A percentile compares a stretch with the other conserved stretches of the same genome.
Conservation (phyloP, 2,888 invertebrate species). For the Archaeoteleia sp. region DNA sequence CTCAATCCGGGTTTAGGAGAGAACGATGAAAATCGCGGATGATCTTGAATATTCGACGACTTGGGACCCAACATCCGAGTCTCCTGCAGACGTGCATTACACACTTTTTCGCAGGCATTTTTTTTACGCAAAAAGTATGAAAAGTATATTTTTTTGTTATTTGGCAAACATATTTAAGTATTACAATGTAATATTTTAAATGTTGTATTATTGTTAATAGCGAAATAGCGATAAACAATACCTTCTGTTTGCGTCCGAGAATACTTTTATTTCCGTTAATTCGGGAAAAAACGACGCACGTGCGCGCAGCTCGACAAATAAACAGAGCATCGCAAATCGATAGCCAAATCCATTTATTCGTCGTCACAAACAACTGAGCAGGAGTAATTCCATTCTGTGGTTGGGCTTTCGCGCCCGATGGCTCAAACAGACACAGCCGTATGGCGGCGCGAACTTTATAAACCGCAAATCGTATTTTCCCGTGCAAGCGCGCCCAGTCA, state of each 20-base stretch:
- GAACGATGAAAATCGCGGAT: slow-evolving; percentile 64
- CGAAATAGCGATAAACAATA: too few species aligned
- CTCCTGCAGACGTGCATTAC: background rate
- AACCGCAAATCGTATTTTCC: slow-evolving; percentile 51
- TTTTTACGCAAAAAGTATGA: too few species aligned
- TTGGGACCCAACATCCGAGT: slow-evolving; percentile 30
- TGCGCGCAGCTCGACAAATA: slow-evolving; percentile 60
- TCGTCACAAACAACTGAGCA: slow-evolving; percentile 66
- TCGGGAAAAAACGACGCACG: slow-evolving; percentile 36
- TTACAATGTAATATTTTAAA: too few species aligned
- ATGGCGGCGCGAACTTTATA: slow-evolving; percentile 50
- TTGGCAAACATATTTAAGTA: too few species aligned
- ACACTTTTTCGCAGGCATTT: background rate
- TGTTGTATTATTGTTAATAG: too few species aligned
- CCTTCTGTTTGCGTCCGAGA: slow-evolving; percentile 12
- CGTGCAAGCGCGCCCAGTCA: slow-evolving; percentile 42
- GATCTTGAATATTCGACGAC: slow-evolving; percentile 58
- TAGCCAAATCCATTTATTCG: slow-evolving; percentile 67
- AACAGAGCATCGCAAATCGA: slow-evolving; percentile 62
- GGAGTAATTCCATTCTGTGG: slow-evolving; percentile 70
- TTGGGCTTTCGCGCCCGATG: slow-evolving; percentile 64
- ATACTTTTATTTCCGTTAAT: slow-evolving; percentile 36
- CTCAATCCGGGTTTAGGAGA: slow-evolving; percentile 65
- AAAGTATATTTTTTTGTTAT: too few species aligned
- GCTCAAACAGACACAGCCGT: slow-evolving; percentile 54